phyloP scores from a whole-genome alignment of 2,888 invertebrate genomes.

The Podabrus alpinus region DNA sequence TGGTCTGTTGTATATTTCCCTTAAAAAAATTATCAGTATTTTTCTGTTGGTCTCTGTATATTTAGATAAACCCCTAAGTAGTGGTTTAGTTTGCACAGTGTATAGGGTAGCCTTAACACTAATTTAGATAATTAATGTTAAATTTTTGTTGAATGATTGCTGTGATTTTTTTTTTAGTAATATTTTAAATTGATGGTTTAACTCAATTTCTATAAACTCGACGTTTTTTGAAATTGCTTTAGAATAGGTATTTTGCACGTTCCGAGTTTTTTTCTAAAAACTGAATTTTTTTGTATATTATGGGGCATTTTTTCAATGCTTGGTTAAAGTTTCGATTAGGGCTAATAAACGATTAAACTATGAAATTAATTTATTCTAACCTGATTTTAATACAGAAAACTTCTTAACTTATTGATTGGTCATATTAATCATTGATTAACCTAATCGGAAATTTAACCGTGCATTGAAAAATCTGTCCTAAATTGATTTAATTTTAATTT shows the following conservation, averaged over 20 bases:
- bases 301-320: no score
- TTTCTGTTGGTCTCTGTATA: neutral
- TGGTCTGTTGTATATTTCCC: no score
- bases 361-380: no score
- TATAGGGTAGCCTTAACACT: neutral
- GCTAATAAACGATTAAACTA: no score
- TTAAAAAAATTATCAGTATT: neutral
- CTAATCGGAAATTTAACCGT: no score
- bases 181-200: neutral
- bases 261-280: slow-evolving; percentile 5
- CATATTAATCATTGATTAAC: no score
- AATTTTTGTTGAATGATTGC: neutral
- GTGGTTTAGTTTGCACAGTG: neutral
- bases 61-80: neutral
- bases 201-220: no score
- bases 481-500: slow-evolving; percentile 51
- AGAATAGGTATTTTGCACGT: neutral
- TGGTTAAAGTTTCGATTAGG: no score
- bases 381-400: no score
- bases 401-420: no score
- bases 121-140: neutral
- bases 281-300: slow-evolving; percentile 27
- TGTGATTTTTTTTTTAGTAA: neutral
- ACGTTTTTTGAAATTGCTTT: neutral
- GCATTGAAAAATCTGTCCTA: no score